phyloP scores from a whole-genome alignment of 2,888 invertebrate species.

The Tetragnatha montana region DNA sequence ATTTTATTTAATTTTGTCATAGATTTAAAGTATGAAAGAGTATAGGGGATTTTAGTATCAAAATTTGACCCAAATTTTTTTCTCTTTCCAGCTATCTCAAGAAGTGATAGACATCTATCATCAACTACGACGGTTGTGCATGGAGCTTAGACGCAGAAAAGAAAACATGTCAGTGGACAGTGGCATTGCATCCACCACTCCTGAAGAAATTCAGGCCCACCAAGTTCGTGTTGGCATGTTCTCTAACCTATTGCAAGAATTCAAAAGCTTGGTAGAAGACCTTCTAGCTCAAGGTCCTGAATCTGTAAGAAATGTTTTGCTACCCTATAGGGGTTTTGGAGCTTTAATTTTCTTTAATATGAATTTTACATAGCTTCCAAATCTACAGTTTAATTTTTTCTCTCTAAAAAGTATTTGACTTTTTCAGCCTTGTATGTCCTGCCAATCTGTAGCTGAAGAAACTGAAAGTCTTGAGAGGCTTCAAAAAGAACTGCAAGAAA shows the following conservation, averaged over 20 bases:
- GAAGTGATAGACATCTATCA: constrained; percentile 78
- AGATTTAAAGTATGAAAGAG: too few relatives aligned
- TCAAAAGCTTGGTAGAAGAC: constrained; percentile 74
- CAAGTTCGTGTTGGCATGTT: constrained; percentile 73
- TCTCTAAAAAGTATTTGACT: not conserved
- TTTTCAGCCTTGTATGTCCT: constrained; percentile 72
- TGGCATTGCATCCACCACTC: constrained; percentile 72
- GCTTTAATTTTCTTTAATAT: not conserved
- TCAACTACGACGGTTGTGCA: constrained; percentile 77
- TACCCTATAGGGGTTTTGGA: too few relatives aligned
- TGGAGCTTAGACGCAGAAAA: constrained; percentile 74
- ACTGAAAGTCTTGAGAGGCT: constrained; percentile 80
- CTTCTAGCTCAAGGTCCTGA: constrained; percentile 72
- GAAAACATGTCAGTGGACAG: constrained; percentile 73
- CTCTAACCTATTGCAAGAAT: constrained; percentile 73
- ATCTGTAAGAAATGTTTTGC: constrained; percentile 60
- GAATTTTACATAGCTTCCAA: not conserved
- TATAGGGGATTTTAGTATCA: too few relatives aligned
- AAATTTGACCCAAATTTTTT: not conserved
- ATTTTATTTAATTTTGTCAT: too few relatives aligned
- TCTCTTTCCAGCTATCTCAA: constrained; percentile 73
- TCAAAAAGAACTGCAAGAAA: constrained; percentile 84
- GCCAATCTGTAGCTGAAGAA: constrained; percentile 72
- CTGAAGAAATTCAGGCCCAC: constrained; percentile 72
- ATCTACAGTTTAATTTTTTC: not conserved